Base-by-base conservation (phyloP, 1,140 invertebrate genomes). In the Hylaeus volcanicus region DNA sequence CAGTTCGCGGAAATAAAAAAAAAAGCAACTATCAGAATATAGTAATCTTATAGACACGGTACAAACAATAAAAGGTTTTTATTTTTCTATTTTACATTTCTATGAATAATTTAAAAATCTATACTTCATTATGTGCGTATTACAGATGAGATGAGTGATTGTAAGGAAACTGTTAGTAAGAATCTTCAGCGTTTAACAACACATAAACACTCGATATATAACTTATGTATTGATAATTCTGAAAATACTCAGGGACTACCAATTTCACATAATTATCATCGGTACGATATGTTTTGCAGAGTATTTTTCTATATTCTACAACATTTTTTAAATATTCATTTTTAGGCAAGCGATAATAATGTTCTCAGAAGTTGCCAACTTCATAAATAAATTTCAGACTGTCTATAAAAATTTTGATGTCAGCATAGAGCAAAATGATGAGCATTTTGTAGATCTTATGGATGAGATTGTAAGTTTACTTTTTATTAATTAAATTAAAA, bases 171-270 rank as follows among this genome's bases (percentile, higher is more conserved):
- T 43, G 86, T 90, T 55, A 37, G 39, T 41, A 89, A 90, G 26
- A 78, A 86, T 65, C 75, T 89, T 15, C 78, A 83, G 56, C 45
- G 56, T 26, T 81, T 91, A 56, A 83, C 81, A 2, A 64, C 71
- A 1, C 83, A 88, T 9, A 87, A 88, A 43, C 82, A 89, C 48
- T 77, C 79, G 2, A 85, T 90, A 73, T 63, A 87, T 48, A 90
- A 89, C 6, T 64, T 64, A 65, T 65, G 86, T 6, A 9, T 88
- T 51, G 64, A 89, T 26, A 73, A 88, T 58, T 74, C 82, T 4
- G 75, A 89, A 11, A 51, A 80, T 70, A 43, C 71, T 48, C 43
- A 51, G 55, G 86, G 86, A 45, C 73, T 91, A 51, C 90, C 90
- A 56, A 81, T 91, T 43, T 82, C 90, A n/a, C 76, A 88, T 39